A percentile compares a stretch with the other conserved stretches of the same genome.
phyloP scores from a whole-genome alignment of 2,888 invertebrate genomes.

The Caenorhabditis panamensis region DNA sequence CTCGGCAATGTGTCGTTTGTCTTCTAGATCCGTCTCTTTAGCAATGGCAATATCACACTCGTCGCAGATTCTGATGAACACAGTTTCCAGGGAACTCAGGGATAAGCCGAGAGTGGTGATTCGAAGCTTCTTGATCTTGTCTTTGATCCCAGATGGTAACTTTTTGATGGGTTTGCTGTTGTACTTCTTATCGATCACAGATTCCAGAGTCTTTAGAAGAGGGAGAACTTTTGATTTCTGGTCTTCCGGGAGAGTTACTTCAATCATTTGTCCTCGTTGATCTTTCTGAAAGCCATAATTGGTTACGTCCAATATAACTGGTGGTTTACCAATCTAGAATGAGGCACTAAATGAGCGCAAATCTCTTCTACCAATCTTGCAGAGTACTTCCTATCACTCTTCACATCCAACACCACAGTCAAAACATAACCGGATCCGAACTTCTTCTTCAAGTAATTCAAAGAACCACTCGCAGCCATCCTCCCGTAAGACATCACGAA shows the following conservation, averaged over 20 bases:
- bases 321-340: neutral
- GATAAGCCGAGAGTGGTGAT: slow-evolving; percentile 72
- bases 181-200: slow-evolving; percentile 27
- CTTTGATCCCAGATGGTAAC: neutral
- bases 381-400: neutral
- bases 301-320: neutral
- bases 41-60: slow-evolving; percentile 30
- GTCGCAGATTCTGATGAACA: slow-evolving; percentile 66
- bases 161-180: slow-evolving; percentile 5
- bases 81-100: slow-evolving; percentile 78
- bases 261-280: slow-evolving; percentile 63
- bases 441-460: slow-evolving; percentile 73
- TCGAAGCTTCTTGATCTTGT: slow-evolving; percentile 3
- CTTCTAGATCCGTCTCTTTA: slow-evolving; percentile 22
- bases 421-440: slow-evolving; percentile 77
- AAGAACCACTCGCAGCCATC: slow-evolving; percentile 72
- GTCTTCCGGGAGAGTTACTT: slow-evolving; percentile 60
- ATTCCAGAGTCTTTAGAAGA: slow-evolving; percentile 73
- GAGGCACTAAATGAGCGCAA: neutral
- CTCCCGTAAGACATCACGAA: slow-evolving; percentile 77
- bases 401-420: slow-evolving; percentile 64
- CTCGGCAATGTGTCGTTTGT: slow-evolving; percentile 15
- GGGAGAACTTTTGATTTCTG: slow-evolving; percentile 35
- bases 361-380: neutral
- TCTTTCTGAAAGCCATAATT: slow-evolving; percentile 33